Evolutionary conservation across 1,140 invertebrate genomes (phyloP).

Genomic region (Bombus cullumanus): DNA sequence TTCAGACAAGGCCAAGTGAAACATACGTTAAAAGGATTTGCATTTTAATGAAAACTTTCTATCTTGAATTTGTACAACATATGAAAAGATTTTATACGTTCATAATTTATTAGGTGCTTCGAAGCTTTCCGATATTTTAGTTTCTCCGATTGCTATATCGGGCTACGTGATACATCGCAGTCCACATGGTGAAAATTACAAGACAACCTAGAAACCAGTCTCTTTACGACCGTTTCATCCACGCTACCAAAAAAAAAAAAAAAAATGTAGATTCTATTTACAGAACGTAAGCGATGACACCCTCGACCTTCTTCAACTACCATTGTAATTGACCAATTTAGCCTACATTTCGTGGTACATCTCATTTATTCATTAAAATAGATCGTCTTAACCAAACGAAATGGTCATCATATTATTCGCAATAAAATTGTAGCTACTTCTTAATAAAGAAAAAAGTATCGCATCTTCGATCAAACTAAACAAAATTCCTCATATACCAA

Average conservation of each 20-base stretch:
- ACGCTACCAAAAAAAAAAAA: not conserved
- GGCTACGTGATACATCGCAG: too few relatives aligned
- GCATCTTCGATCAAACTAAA: not conserved
- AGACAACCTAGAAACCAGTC: not conserved
- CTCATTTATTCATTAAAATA: not conserved
- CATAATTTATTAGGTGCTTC: not conserved
- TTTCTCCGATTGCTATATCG: not conserved
- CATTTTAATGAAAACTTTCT: not conserved
- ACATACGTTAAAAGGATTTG: not conserved
- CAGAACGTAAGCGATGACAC: slow-evolving; percentile 1
- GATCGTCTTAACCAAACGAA: not conserved
- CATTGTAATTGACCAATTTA: slow-evolving; percentile 21
- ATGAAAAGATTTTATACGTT: not conserved
- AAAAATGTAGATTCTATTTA: slow-evolving; percentile 15
- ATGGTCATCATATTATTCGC: not conserved
- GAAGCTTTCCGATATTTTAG: not conserved
- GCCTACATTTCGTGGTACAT: not conserved
- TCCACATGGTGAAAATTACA: not conserved
- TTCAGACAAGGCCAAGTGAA: not conserved
- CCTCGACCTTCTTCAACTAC: slow-evolving; percentile 16
- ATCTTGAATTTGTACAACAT: not conserved
- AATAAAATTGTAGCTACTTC: not conserved
- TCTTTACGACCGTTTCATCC: not conserved
- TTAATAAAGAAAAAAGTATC: not conserved
- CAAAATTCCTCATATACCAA: not conserved